A percentile compares a stretch with the other conserved stretches of the same genome.
These are phyloP conservation scores for Clarias magur DNA, from an alignment of 2,113 vertebrate genomes.

Conservation along the genomic window DNA sequence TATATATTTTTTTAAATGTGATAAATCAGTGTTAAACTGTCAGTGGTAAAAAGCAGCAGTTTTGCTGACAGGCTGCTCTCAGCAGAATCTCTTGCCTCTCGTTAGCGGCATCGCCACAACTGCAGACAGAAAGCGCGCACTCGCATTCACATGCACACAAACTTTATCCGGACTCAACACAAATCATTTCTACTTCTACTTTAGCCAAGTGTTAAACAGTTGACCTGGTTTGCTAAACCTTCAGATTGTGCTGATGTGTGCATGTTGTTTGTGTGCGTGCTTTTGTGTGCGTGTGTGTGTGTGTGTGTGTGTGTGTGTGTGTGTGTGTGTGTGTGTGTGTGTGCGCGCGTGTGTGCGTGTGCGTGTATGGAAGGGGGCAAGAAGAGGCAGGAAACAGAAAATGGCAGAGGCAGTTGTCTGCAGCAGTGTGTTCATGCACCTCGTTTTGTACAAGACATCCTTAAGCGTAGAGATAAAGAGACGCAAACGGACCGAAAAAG, in stretches of 20 bases:
- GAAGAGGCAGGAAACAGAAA: background rate
- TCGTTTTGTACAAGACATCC: background rate
- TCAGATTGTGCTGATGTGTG: background rate
- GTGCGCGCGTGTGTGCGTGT: background rate
- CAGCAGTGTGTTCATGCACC: background rate
- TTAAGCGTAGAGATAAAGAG: background rate
- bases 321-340: background rate
- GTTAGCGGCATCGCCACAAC: background rate
- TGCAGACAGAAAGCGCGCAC: background rate
- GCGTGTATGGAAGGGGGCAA: background rate
- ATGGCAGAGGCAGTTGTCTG: background rate
- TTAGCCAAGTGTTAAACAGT: background rate
- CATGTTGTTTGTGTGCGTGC: background rate
- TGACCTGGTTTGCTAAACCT: background rate
- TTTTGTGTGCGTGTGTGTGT: background rate
- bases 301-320: background rate
- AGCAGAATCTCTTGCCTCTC: constrained; percentile 16
- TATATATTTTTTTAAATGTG: background rate
- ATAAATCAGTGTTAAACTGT: constrained; percentile 6
- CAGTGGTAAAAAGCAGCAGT: background rate
- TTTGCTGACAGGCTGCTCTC: constrained; percentile 21
- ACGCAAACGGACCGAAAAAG: background rate
- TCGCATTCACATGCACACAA: background rate
- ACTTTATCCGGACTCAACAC: background rate
- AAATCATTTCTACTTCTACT: constrained; percentile 6